These are phyloP conservation scores for Phoenoteleia sp. DNA, from an alignment of 2,888 invertebrate genomes.

Conservation along the genomic window DNA sequence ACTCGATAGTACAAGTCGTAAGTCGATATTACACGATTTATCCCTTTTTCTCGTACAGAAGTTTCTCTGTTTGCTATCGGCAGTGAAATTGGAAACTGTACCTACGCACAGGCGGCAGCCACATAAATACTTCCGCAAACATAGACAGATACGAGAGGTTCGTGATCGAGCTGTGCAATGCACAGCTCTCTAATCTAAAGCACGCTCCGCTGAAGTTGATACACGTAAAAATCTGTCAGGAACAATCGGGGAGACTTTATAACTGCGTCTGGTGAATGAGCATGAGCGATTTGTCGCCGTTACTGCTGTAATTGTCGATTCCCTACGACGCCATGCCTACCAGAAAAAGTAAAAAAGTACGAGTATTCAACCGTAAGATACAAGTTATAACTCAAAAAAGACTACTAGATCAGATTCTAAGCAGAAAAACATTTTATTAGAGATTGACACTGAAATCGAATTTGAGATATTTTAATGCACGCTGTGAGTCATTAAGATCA, in stretches of 20 bases:
- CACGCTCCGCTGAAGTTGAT: slow-evolving; percentile 68
- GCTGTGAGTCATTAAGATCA: too few relatives aligned
- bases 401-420: too few relatives aligned
- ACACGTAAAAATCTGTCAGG: slow-evolving; percentile 72
- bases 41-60: slow-evolving; percentile 51
- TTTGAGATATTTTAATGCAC: too few relatives aligned
- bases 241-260: slow-evolving; percentile 67
- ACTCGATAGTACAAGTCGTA: slow-evolving; percentile 43
- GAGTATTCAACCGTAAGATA: too few relatives aligned
- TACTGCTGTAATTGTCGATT: slow-evolving; percentile 48
- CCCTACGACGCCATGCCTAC: slow-evolving; percentile 15
- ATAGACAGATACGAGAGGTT: slow-evolving; percentile 64
- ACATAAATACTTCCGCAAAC: slow-evolving; percentile 71
- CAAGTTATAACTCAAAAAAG: too few relatives aligned
- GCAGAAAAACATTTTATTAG: too few relatives aligned
- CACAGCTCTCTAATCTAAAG: slow-evolving; percentile 62
- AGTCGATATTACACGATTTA: slow-evolving; percentile 69
- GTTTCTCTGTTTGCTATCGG: slow-evolving; percentile 65
- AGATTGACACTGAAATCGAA: too few relatives aligned
- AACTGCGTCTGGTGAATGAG: slow-evolving; percentile 66
- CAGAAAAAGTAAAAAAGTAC: slow-evolving; percentile 3
- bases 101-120: slow-evolving; percentile 58
- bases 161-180: slow-evolving; percentile 51
- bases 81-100: slow-evolving; percentile 70
- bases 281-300: slow-evolving; percentile 48